A percentile compares a stretch with the other conserved stretches of the same genome.
phyloP scores from a whole-genome alignment of 1,140 invertebrate species.

The Stratiolaelaps scimitus region DNA sequence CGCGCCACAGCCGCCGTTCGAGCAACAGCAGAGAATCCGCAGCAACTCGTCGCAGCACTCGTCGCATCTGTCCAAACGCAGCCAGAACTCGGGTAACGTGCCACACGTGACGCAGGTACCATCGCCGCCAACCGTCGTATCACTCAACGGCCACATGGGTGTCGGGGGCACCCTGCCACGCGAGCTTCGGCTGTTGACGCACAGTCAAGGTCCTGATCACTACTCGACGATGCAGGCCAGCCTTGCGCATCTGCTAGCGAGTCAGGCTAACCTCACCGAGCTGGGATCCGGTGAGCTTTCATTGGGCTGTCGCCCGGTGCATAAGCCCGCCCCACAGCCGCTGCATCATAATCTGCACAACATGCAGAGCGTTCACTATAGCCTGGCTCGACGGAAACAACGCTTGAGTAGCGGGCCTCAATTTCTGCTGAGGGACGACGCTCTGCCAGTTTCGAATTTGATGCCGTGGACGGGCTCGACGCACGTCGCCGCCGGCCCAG shows the following conservation, averaged over 20 bases:
- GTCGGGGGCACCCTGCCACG: neutral
- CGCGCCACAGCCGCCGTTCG: neutral
- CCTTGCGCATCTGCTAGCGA: conserved; percentile 13
- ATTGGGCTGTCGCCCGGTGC: neutral
- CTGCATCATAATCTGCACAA: conserved; percentile 16
- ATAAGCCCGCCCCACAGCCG: neutral
- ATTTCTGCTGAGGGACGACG: conserved; percentile 7
- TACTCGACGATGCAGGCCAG: conserved; percentile 18
- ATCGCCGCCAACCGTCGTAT: neutral
- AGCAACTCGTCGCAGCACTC: neutral
- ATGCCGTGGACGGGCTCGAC: conserved; percentile 12
- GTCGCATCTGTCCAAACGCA: neutral
- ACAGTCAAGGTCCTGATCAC: neutral
- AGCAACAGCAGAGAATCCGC: neutral
- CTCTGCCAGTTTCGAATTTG: conserved; percentile 10
- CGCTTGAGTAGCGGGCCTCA: neutral
- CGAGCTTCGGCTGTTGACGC: neutral
- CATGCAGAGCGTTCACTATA: conserved; percentile 28
- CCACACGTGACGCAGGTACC: neutral
- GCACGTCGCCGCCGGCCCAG: too few relatives aligned
- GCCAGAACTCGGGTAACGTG: neutral
- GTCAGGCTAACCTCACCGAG: conserved; percentile 4
- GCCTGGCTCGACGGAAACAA: conserved; percentile 18
- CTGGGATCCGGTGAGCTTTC: conserved; percentile 1
- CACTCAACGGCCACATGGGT: neutral